phyloP scores from a whole-genome alignment of 2,888 invertebrate species.

The Campopleginae sp. region DNA sequence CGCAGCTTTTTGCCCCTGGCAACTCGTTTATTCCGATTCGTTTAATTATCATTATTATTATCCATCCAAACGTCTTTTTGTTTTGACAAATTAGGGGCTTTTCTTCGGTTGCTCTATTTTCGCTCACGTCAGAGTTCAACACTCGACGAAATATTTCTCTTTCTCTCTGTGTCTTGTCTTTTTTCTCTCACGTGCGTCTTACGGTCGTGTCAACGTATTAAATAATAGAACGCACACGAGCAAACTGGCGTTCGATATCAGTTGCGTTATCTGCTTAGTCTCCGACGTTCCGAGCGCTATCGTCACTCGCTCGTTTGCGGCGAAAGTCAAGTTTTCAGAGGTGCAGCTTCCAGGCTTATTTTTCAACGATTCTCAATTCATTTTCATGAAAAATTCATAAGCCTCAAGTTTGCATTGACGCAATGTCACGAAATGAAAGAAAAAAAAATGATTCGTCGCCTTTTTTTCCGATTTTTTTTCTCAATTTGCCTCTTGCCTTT shows the following conservation, averaged over 20 bases:
- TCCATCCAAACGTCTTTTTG: not conserved
- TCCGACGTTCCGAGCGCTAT: conserved; percentile 64
- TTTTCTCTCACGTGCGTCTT: not conserved
- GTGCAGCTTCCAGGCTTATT: not conserved
- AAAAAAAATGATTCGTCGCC: no score
- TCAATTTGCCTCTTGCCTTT: no score
- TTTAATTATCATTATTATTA: not conserved
- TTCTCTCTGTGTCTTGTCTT: conserved; percentile 7
- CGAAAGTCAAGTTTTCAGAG: not conserved
- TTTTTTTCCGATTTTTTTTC: no score
- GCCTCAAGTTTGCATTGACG: no score
- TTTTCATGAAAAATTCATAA: not conserved
- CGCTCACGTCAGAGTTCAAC: not conserved
- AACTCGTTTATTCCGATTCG: not conserved
- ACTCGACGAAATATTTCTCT: conserved; percentile 11
- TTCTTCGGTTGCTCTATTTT: not conserved
- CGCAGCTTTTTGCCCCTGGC: conserved; percentile 14
- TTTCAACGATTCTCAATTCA: not conserved
- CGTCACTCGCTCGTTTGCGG: not conserved
- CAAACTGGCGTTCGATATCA: conserved; percentile 66
- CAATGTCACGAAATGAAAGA: no score
- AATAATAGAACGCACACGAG: conserved; percentile 72
- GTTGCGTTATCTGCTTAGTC: conserved; percentile 79
- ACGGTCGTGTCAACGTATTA: conserved; percentile 65
- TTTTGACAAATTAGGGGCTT: no score